Conservation (phyloP, 2,888 invertebrate genomes). For the Camponotus fellah region DNA sequence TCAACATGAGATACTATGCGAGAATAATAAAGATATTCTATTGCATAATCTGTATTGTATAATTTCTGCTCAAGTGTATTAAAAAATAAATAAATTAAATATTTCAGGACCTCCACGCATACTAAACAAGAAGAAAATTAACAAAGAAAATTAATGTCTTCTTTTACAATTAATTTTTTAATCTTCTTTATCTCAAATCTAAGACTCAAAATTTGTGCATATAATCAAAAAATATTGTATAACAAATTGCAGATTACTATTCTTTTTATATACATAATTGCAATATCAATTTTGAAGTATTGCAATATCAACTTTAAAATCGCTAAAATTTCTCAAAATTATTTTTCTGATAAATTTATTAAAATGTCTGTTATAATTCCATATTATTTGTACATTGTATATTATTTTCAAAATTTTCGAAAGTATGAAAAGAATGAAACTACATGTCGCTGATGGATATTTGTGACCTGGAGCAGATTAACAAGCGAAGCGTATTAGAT, state of each 20-base stretch:
- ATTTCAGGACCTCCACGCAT: neutral
- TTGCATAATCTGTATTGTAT: neutral
- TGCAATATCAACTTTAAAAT: neutral
- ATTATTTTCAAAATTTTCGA: conserved; percentile 2
- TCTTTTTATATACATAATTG: neutral
- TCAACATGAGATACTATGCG: neutral
- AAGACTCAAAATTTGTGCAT: neutral
- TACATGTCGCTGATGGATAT: neutral
- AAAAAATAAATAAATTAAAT: neutral
- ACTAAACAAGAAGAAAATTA: neutral
- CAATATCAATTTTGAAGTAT: neutral
- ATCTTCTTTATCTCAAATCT: neutral
- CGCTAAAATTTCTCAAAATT: neutral
- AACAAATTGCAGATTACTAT: neutral
- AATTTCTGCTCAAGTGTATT: neutral
- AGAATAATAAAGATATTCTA: neutral
- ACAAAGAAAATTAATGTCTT: neutral
- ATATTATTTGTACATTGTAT: neutral
- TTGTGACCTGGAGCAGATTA: neutral
- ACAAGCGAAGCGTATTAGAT: conserved; percentile 26
- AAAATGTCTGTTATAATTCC: neutral
- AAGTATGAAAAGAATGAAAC: neutral
- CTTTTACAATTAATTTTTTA: neutral
- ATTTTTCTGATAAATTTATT: neutral
- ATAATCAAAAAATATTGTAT: neutral